Base-by-base conservation (phyloP, 2,797 vertebrate species). In the Trachurus trachurus region DNA sequence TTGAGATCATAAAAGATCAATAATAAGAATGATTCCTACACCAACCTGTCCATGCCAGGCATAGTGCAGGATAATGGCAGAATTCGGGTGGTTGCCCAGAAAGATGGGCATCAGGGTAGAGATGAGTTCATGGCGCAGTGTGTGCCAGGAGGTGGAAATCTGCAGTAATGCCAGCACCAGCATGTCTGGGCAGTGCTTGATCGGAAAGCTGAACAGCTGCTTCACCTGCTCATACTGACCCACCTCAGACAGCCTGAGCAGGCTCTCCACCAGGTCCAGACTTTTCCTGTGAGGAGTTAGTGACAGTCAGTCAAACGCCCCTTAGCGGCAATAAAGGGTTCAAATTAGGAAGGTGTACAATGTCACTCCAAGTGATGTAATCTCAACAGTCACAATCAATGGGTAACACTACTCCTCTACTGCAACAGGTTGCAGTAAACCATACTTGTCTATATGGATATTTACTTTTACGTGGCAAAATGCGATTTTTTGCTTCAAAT, bases 101-200 rank as follows among this genome's bases (percentile, higher is more conserved):
- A 99, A 99, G 91, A 99, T 99, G 71, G 98, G 98, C 98, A 99
- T 99, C 64, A 99, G 95, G 0, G 98, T 99, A 65, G 98, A 99
- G 94, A 99, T 99, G 92, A 99, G 98, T 84, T 99, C 98, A 39
- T 99, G 98, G 86, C 98, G 97, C 81, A 99, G 91, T 4, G 98
- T 98, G 83, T 99, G 98, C 98, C 98, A 99, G 78, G 98, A 99
- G 8, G 98, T 98, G 94, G 97, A 99, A 91, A 99, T 99, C 92
- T 99, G 98, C 66, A 99, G 67, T 87, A 99, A 93, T 49, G 98
- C 98, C 95, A 99, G 94, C 63, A 99, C 98, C 90, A 99, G 83
- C 98, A 99, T 99, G 91, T 99, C 98, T 0, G 98, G 98, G 89
- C 98, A 99, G 93, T 99, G 98, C 91, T 99, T 99, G 94, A 98